Evolutionary conservation across 2,797 vertebrate genomes (phyloP), one percentile per base, ranked within the genome.

Genomic region (Sebastes cheni): DNA sequence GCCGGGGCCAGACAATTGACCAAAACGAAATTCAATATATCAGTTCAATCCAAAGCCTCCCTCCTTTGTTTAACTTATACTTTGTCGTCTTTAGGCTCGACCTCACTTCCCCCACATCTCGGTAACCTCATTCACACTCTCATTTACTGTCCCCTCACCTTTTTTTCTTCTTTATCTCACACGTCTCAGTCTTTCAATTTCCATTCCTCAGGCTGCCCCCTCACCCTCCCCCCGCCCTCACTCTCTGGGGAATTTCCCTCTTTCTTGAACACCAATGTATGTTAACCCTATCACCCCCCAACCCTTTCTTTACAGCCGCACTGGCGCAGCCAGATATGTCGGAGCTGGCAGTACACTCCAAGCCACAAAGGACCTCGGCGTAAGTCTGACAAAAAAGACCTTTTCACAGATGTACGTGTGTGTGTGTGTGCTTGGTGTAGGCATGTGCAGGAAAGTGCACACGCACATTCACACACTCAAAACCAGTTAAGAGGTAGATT

Each of bases 1-100:
- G 60, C 46, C 10, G 18, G 52, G 58, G 69, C 71, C 65, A 62
- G 52, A 77, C 69, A 70, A 78, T 67, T 86, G 80, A 84, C 75
- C 65, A 32, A 60, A 72, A 68, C 62, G 32, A 84, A 71, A 88
- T 85, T 75, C n/a, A 27, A 86, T 77, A 55, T 34, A 74, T 89
- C 71, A 67, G 61, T 74, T 80, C 46, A 78, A 84, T 82, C 69
- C 30, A 72, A 82, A 66, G 30, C 42, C 52, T 67, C 64, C 36
- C 34, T 75, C 27, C 77, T 79, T 85, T 85, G 50, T 84, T 83
- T 79, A 60, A 74, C 32, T 67, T 79, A 13, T 54, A 54, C 29
- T 13, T n/a, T 67, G 46, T 75, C 11, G 4, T 55, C 25, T 80
- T 81, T 8, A 64, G 66, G 13, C 62, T 69, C n/a, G 5, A 30